Evolutionary conservation across 1,140 invertebrate genomes (phyloP), one percentile per base, ranked within the genome.

Genomic region (Piezodorus guildinii): DNA sequence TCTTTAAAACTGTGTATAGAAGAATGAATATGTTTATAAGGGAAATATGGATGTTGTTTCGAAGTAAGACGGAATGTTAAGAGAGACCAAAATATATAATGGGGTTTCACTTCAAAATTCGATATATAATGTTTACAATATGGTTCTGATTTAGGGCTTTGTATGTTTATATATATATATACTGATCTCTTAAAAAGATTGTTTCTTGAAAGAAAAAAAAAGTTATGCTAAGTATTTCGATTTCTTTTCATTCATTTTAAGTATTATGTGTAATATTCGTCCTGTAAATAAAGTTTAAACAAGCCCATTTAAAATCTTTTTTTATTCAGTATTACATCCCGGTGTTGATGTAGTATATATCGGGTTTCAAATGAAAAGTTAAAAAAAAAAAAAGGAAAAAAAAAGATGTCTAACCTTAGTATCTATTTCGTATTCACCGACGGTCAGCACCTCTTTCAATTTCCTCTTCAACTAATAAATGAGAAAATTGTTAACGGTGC

Each of bases 401-500:
- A 16, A 23, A 25, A 56, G 23, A 25, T 23, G 23, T 56, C 23
- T 56, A 25, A 56, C 52, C 52, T 56, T 56, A 56, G 19, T 23
- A 44, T 17, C 39, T 44, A 45, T 61, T 61, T 46, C 25, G 43
- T 45, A 45, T 56, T 46, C 44, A 61, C 60, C 39, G 44, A 61
- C 60, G 52, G 52, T 61, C 60, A 45, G 60, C 60, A 61, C 60
- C 60, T 61, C 39, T 61, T 30, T 43, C 30, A 60, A 60, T 43
- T 60, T 60, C 58, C 58, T 44, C 39, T 61, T 45, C 25, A 16
- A 14, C 39, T 34, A 21, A 56, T 23, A 8, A 27, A 23, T 56
- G 52, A 56, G 52, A 56, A 56, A 56, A 56, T 56, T 56, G 52
- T 56, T 56, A 56, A 56, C 27, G 52, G 52, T 56, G 52, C 52